Evolutionary conservation across 2,797 vertebrate genomes (phyloP), one percentile per base, ranked within the genome.

Genomic region (Melanotaenia pygmaea): DNA sequence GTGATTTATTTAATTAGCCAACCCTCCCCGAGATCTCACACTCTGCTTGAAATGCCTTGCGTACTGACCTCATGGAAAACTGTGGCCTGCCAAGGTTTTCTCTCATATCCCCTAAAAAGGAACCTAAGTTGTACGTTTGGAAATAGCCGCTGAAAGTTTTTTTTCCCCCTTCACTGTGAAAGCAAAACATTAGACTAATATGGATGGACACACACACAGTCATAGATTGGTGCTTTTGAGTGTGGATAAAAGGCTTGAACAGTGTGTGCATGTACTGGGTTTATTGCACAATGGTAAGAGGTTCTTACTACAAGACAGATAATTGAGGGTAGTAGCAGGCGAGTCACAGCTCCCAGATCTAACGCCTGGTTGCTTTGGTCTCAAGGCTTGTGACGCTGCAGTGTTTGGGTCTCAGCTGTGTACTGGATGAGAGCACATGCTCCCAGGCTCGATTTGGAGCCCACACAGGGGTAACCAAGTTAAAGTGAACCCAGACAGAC

Each of bases 61-160:
- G 84, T 59, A 77, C 88, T 94, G 93, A 93, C 90, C 88, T 94
- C 90, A 94, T 94, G 93, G 93, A 94, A 94, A 93, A 93, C 77
- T 76, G 45, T 18, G 67, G 85, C 82, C 88, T 93, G 93, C 93
- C 93, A 94, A 94, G 81, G 85, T 90, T 92, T 88, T 81, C 77
- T 88, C 84, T 89, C 88, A 87, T 84, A 93, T 93, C 91, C 91
- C 93, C 92, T 92, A 93, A 93, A 93, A 94, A 90, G 92, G 93
- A 93, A 93, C 91, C 83, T 88, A 70, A 79, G 74, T 80, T 90
- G 90, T 67, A 73, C 59, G 50, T 86, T 86, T 89, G 80, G 84
- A 93, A 92, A 87, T 79, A 86, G 79, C 77, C 45, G 58, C 80
- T 81, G 83, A 80, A 84, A 71, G 77, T 62, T 67, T 1, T 0